These are phyloP conservation scores for Protosalanx chinensis DNA, from an alignment of 2,797 vertebrate species.

Conservation along the genomic window DNA sequence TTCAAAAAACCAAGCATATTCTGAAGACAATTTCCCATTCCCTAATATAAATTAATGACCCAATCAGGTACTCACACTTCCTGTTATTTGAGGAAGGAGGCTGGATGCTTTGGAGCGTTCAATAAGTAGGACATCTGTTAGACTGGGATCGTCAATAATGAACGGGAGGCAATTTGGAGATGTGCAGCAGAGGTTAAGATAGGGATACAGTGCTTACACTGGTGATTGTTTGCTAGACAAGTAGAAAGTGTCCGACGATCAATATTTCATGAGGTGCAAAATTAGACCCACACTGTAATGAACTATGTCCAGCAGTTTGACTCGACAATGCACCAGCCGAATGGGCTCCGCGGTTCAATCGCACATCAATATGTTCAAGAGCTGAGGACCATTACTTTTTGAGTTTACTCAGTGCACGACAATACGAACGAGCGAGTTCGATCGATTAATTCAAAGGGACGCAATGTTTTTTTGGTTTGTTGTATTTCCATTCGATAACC, in stretches of 20 bases:
- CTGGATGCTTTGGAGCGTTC: conserved; percentile 6
- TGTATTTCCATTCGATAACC: no score
- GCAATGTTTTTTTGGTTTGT: no score
- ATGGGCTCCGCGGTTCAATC: not conserved
- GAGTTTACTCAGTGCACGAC: conserved; percentile 12
- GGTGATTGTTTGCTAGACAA: conserved; percentile 61
- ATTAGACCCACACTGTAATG: conserved; percentile 46
- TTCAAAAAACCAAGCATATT: not conserved
- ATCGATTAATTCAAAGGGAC: conserved; percentile 36
- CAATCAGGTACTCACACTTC: not conserved
- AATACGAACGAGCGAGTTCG: conserved; percentile 54
- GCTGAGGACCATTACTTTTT: not conserved
- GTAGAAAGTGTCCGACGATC: conserved; percentile 60
- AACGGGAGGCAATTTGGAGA: conserved; percentile 58
- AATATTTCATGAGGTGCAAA: conserved; percentile 64
- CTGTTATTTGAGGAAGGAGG: conserved; percentile 41
- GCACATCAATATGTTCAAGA: conserved; percentile 24
- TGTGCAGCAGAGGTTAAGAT: conserved; percentile 47
- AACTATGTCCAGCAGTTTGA: conserved; percentile 25
- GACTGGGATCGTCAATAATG: conserved; percentile 62
- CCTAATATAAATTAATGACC: conserved; percentile 13
- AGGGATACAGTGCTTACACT: conserved; percentile 55
- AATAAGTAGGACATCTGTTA: conserved; percentile 26
- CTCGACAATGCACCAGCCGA: not conserved
- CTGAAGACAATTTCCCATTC: not conserved